Conservation (phyloP, 2,113 vertebrate species). For the Sialia sialis region DNA sequence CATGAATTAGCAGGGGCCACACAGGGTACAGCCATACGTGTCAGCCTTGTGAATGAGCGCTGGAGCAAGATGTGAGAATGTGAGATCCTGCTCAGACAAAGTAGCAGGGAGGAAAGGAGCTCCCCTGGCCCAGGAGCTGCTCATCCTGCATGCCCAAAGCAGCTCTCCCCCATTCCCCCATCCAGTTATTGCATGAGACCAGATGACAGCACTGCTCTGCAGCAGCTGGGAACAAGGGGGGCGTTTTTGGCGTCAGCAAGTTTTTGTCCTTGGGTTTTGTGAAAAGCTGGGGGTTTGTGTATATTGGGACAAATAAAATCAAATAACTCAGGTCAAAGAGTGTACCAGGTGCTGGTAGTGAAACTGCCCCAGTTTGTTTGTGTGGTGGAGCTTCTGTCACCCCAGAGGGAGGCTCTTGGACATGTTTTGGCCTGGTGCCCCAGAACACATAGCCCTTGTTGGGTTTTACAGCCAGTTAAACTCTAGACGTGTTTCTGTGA, state of each 20-base stretch:
- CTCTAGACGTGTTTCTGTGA: constrained; percentile 9
- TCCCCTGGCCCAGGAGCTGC: not conserved
- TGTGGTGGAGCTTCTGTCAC: not conserved
- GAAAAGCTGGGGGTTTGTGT: not conserved
- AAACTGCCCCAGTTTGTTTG: not conserved
- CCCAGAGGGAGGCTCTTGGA: not conserved
- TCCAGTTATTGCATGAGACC: not conserved
- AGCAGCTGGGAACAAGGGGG: not conserved
- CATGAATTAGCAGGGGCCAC: constrained; percentile 39
- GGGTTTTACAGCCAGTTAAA: constrained; percentile 36
- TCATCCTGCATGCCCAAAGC: not conserved
- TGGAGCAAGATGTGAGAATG: not conserved
- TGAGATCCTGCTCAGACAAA: constrained; percentile 8
- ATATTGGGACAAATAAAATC: not conserved
- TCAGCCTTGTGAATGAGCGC: constrained; percentile 45
- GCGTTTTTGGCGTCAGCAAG: not conserved
- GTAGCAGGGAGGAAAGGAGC: not conserved
- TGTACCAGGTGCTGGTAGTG: not conserved
- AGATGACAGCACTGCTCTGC: not conserved
- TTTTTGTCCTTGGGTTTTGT: not conserved
- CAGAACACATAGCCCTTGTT: not conserved
- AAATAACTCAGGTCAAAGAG: not conserved
- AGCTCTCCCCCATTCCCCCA: not conserved
- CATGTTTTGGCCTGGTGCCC: not conserved
- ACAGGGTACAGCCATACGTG: constrained; percentile 10